Conservation (phyloP, 2,888 invertebrate species). For the Boloria selene region DNA sequence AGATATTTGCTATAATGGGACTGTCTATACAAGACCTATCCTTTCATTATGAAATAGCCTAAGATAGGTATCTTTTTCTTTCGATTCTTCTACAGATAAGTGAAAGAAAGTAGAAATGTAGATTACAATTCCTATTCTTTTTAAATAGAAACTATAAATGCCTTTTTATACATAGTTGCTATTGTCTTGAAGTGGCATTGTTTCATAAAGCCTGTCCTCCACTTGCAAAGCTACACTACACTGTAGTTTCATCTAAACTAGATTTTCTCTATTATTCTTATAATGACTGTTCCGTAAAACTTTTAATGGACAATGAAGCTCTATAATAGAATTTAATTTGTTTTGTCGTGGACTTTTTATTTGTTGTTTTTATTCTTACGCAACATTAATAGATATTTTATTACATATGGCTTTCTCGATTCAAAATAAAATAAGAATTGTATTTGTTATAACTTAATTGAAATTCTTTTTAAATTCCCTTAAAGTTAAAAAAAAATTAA, state of each 20-base stretch:
- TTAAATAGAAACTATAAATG: too few species aligned
- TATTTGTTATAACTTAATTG: too few species aligned
- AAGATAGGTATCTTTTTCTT: too few species aligned
- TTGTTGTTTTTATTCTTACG: neutral
- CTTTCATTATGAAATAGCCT: too few species aligned
- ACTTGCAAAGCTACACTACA: constrained; percentile 16
- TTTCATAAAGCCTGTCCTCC: constrained; percentile 10
- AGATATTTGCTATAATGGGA: too few species aligned
- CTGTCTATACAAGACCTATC: too few species aligned
- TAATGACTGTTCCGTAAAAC: constrained; percentile 22
- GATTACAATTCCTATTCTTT: too few species aligned
- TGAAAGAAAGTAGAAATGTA: too few species aligned
- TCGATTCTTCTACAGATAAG: neutral
- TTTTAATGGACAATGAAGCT: constrained; percentile 15
- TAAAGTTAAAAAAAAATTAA: too few species aligned
- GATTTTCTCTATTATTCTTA: constrained; percentile 16
- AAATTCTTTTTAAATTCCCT: too few species aligned
- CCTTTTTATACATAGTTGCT: neutral
- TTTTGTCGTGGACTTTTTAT: constrained; percentile 6
- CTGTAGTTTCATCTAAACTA: constrained; percentile 7
- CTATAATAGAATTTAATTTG: constrained; percentile 9
- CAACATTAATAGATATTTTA: neutral
- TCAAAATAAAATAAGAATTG: too few species aligned
- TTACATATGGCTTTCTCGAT: too few species aligned
- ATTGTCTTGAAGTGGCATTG: constrained; percentile 1